Percentiles rank a stretch among this genome's conserved stretches.
Evolutionary conservation across 2,797 vertebrate genomes (phyloP).

Genomic region (Periophthalmus magnuspinnatus): DNA sequence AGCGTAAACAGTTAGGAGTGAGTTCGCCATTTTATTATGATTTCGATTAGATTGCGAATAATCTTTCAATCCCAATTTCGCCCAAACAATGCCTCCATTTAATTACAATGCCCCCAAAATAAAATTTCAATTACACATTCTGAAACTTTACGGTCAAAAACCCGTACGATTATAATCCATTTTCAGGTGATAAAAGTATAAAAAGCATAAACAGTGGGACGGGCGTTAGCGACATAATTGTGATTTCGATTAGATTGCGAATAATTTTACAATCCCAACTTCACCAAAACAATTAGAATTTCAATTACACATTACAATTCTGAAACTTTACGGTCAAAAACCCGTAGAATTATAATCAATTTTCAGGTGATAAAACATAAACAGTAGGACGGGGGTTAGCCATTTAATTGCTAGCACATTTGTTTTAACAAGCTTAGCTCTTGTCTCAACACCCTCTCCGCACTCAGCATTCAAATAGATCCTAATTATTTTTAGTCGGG

Average conservation of each 20-base stretch:
- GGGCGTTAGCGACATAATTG: slow-evolving; percentile 7
- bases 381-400: slow-evolving; percentile 47
- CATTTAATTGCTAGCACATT: slow-evolving; percentile 78
- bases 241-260: slow-evolving; percentile 10
- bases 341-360: slow-evolving; percentile 71
- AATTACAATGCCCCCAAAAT: slow-evolving; percentile 32
- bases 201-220: slow-evolving; percentile 49
- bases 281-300: slow-evolving; percentile 54
- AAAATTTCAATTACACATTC: slow-evolving; percentile 59
- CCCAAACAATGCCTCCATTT: slow-evolving; percentile 45
- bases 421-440: slow-evolving; percentile 79
- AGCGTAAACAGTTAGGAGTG: slow-evolving; percentile 37
- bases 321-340: slow-evolving; percentile 62
- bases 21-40: too few relatives aligned
- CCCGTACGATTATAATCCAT: slow-evolving; percentile 70
- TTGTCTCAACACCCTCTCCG: slow-evolving; percentile 69
- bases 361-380: slow-evolving; percentile 77
- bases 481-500: slow-evolving; percentile 83
- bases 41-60: too few relatives aligned
- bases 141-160: slow-evolving; percentile 62
- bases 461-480: slow-evolving; percentile 82
- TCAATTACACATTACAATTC: slow-evolving; percentile 54
- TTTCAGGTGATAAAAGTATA: slow-evolving; percentile 76
- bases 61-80: neutral
- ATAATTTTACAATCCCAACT: too few relatives aligned